A percentile compares a stretch with the other conserved stretches of the same genome.
phyloP scores from a whole-genome alignment of 1,140 invertebrate genomes.

The Callitettix versicolor region DNA sequence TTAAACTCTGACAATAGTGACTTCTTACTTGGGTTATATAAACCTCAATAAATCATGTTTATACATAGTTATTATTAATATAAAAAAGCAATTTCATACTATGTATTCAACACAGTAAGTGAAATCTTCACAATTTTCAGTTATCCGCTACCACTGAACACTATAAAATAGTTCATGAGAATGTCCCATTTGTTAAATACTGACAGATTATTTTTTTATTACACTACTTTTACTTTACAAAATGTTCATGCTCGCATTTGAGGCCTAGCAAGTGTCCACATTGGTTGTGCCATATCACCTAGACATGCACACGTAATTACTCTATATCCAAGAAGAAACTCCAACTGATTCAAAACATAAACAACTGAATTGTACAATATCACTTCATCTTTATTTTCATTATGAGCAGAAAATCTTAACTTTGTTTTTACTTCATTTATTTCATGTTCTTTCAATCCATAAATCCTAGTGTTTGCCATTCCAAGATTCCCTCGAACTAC shows the following conservation, averaged over 20 bases:
- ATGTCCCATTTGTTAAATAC: no score
- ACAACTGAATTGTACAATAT: slow-evolving; percentile 25
- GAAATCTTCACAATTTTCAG: no score
- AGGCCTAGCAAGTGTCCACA: slow-evolving; percentile 22
- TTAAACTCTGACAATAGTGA: no score
- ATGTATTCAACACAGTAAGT: no score
- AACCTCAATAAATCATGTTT: no score
- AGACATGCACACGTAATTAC: slow-evolving; percentile 22
- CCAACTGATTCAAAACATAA: slow-evolving; percentile 26
- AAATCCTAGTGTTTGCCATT: slow-evolving; percentile 25
- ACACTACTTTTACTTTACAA: no score
- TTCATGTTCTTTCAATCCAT: slow-evolving; percentile 22
- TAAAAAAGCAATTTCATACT: no score
- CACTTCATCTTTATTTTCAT: slow-evolving; percentile 22
- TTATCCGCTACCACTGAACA: no score
- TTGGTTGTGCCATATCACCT: slow-evolving; percentile 19
- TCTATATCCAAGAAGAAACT: slow-evolving; percentile 24
- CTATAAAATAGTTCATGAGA: no score
- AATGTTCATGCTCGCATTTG: neutral
- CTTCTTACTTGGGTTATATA: no score
- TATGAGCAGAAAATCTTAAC: slow-evolving; percentile 19
- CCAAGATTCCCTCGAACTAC: slow-evolving; percentile 24
- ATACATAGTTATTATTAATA: no score
- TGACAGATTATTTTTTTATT: no score
- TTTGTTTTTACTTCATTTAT: slow-evolving; percentile 11